A percentile compares a stretch with the other conserved stretches of the same genome.
Conservation (phyloP, 2,888 invertebrate species). For the Formica aserva region DNA sequence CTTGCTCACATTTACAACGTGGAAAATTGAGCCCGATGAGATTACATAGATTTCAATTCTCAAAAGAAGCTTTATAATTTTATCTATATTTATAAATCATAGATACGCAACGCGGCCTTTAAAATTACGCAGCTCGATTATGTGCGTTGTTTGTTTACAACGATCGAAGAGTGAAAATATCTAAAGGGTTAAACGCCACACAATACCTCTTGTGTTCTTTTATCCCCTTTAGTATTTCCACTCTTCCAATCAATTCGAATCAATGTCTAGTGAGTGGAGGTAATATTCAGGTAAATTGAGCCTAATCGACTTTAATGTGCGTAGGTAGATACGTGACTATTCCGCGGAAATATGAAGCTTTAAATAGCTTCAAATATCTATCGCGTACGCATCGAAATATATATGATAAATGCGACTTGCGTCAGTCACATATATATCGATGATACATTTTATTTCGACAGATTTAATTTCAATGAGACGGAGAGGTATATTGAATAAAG, state of each 20-base stretch:
- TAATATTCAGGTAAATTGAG: constrained; percentile 9
- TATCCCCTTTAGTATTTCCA: not conserved
- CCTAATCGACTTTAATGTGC: not conserved
- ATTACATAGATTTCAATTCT: not conserved
- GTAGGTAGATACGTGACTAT: not conserved
- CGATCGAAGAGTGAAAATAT: not conserved
- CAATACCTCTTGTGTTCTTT: not conserved
- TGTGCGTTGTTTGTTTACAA: not conserved
- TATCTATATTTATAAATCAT: not conserved
- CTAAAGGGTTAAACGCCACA: not conserved
- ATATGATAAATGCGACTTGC: not conserved
- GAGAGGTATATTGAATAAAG: not conserved
- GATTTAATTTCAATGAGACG: not conserved
- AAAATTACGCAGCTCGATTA: not conserved
- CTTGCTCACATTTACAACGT: not conserved
- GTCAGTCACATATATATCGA: not conserved
- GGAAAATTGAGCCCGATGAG: not conserved
- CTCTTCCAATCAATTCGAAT: constrained; percentile 21
- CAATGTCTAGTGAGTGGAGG: not conserved
- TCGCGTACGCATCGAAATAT: not conserved
- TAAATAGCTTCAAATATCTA: constrained; percentile 12
- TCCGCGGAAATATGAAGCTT: constrained; percentile 19
- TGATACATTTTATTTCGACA: constrained; percentile 13
- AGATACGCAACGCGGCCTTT: not conserved
- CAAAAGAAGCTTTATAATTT: not conserved